Conservation (phyloP, 1,140 invertebrate genomes). For the Luehdorfia chinensis region DNA sequence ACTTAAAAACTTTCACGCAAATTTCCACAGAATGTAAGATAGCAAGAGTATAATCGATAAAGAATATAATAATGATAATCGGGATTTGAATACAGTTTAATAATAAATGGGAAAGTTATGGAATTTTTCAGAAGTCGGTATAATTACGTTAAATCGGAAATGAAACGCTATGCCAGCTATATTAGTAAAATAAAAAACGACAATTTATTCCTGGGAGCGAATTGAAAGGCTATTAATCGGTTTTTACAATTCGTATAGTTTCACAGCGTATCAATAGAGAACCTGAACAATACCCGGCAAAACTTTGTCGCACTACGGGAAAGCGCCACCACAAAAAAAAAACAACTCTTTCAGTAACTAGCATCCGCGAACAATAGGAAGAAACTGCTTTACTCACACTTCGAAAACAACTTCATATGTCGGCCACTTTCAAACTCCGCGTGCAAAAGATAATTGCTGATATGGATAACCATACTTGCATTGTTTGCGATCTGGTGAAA, state of each 20-base stretch:
- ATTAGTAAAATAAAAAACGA: constrained; percentile 8
- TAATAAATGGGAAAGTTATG: background rate
- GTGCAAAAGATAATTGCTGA: constrained; percentile 43
- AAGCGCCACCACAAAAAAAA: constrained; percentile 49
- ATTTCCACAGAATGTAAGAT: too few species aligned
- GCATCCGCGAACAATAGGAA: constrained; percentile 61
- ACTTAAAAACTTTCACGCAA: too few species aligned
- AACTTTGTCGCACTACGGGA: constrained; percentile 36
- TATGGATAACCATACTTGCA: constrained; percentile 65
- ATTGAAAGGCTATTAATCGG: constrained; percentile 6
- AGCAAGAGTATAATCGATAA: too few species aligned
- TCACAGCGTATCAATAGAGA: constrained; percentile 24
- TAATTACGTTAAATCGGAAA: background rate
- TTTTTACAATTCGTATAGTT: constrained; percentile 21
- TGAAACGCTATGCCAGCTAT: constrained; percentile 7
- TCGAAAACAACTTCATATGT: constrained; percentile 34
- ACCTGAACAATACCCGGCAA: constrained; percentile 27
- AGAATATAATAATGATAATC: too few species aligned
- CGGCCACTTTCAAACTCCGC: constrained; percentile 58
- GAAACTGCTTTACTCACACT: constrained; percentile 64
- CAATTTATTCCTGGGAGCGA: constrained; percentile 1
- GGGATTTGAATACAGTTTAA: too few species aligned
- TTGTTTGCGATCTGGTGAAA: constrained; percentile 61
- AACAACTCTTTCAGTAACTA: constrained; percentile 44
- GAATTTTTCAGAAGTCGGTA: too few species aligned